phyloP scores from a whole-genome alignment of 1,140 invertebrate genomes.

The Melitaea cinxia region DNA sequence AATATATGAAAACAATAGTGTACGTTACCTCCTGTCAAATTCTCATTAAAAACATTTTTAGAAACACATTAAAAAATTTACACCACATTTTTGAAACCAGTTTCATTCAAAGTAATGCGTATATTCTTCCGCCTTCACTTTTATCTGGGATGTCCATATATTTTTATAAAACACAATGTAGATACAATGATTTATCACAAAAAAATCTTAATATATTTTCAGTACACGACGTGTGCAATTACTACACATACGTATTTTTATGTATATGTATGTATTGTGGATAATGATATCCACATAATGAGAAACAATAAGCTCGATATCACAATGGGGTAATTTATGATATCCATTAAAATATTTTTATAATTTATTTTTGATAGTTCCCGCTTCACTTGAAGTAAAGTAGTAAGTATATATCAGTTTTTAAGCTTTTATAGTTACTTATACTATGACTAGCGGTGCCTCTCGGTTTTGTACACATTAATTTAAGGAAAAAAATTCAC shows the following conservation, averaged over 20 bases:
- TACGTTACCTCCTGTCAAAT: no score
- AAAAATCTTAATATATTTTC: neutral
- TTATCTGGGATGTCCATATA: no score
- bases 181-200: slow-evolving; percentile 22
- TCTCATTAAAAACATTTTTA: neutral
- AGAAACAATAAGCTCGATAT: neutral
- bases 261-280: neutral
- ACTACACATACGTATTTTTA: no score
- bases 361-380: neutral
- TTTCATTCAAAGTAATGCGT: neutral
- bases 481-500: no score
- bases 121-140: neutral
- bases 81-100: neutral
- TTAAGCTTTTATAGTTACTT: no score
- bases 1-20: no score
- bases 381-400: neutral
- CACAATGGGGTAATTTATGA: neutral
- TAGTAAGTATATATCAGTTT: no score
- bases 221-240: no score
- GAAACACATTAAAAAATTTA: neutral
- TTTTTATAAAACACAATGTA: neutral
- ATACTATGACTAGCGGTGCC: no score
- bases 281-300: slow-evolving; percentile 3
- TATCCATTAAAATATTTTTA: neutral
- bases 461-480: no score